Percentiles rank a stretch among this genome's conserved stretches.
Conservation (phyloP, 2,888 invertebrate genomes). For the Netelia inedita region DNA sequence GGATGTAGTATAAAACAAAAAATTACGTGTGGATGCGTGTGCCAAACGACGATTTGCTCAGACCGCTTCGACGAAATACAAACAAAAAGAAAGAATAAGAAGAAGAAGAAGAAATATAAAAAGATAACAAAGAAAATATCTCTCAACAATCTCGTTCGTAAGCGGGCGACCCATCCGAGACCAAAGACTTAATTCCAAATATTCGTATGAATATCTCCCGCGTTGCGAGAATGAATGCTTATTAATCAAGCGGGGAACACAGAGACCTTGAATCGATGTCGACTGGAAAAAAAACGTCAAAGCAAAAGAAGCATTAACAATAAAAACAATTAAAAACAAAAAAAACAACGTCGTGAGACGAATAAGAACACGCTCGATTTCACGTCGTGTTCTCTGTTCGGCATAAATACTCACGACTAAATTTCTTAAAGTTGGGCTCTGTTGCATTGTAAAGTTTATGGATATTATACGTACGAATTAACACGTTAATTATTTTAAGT, state of each 20-base stretch:
- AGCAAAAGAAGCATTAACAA: not conserved
- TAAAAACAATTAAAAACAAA: conserved; percentile 11
- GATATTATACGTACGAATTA: conserved; percentile 74
- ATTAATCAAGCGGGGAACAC: conserved; percentile 9
- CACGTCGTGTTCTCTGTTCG: conserved; percentile 62
- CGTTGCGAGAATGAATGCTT: conserved; percentile 13
- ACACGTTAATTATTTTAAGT: conserved; percentile 81
- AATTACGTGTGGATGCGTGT: conserved; percentile 78
- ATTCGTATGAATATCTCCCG: conserved; percentile 63
- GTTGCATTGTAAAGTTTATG: conserved; percentile 83
- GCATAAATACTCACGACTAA: conserved; percentile 52
- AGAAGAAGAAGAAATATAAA: conserved; percentile 23
- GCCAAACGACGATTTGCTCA: conserved; percentile 84
- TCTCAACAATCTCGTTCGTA: conserved; percentile 68
- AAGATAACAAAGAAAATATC: conserved; percentile 45
- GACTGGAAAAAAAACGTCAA: not conserved
- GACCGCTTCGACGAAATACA: conserved; percentile 76
- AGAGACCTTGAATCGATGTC: conserved; percentile 38
- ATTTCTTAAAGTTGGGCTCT: conserved; percentile 77
- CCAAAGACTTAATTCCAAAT: conserved; percentile 81
- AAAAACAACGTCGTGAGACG: conserved; percentile 7
- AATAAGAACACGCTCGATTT: conserved; percentile 53
- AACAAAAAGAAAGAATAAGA: conserved; percentile 18
- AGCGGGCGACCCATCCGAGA: conserved; percentile 82
- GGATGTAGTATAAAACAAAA: conserved; percentile 46